Evolutionary conservation across 2,888 invertebrate genomes (phyloP).

Genomic region (Coelopa pilipes): DNA sequence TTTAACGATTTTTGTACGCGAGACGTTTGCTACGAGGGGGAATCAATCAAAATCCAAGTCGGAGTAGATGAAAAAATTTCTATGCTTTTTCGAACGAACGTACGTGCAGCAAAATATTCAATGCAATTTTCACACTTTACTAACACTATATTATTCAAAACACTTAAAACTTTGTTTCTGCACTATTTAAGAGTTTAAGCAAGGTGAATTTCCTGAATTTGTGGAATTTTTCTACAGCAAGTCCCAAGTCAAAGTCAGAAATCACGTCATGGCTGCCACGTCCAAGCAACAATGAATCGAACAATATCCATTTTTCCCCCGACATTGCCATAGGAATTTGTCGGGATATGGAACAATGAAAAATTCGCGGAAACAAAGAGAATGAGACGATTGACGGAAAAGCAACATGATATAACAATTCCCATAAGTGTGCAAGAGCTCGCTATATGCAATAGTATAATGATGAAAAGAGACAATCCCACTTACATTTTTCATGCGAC

Average conservation of each 20-base stretch:
- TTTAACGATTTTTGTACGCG: slow-evolving; percentile 34
- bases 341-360: slow-evolving; percentile 17
- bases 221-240: slow-evolving; percentile 51
- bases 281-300: slow-evolving; percentile 67
- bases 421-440: background rate
- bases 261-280: slow-evolving; percentile 68
- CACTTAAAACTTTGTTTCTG: slow-evolving; percentile 45
- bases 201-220: slow-evolving; percentile 50
- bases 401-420: background rate
- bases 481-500: background rate
- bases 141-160: slow-evolving; percentile 49
- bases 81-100: slow-evolving; percentile 28
- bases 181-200: slow-evolving; percentile 51
- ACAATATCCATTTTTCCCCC: slow-evolving; percentile 51
- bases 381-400: slow-evolving; percentile 1
- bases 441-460: background rate
- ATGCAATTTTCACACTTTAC: slow-evolving; percentile 41
- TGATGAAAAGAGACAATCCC: slow-evolving; percentile 3
- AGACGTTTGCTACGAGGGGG: slow-evolving; percentile 45
- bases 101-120: slow-evolving; percentile 23
- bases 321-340: slow-evolving; percentile 36
- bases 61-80: slow-evolving; percentile 31
- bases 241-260: slow-evolving; percentile 59
- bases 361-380: slow-evolving; percentile 28
- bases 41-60: slow-evolving; percentile 54